Conservation (phyloP, 2,113 vertebrate species). For the Melospiza georgiana region DNA sequence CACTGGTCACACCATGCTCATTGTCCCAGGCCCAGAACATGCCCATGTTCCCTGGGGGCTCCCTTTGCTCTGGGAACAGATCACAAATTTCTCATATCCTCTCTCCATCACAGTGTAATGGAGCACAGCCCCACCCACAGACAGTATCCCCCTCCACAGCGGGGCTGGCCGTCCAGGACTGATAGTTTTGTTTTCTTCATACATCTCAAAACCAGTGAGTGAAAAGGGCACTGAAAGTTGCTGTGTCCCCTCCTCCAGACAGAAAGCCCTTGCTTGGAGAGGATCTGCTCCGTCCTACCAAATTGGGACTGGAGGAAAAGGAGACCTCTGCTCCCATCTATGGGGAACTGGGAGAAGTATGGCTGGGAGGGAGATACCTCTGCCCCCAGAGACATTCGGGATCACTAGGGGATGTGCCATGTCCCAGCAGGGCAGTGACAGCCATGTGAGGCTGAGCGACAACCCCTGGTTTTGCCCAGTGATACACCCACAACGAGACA, state of each 20-base stretch:
- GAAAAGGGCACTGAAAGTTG: background rate
- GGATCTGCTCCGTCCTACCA: background rate
- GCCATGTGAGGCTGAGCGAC: background rate
- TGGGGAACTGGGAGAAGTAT: constrained; percentile 12
- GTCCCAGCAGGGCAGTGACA: background rate
- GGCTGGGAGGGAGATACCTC: background rate
- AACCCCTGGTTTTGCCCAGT: background rate
- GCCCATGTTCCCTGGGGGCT: background rate
- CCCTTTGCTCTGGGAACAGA: background rate
- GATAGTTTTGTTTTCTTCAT: background rate
- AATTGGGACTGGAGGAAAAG: background rate
- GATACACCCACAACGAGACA: rapidly evolving
- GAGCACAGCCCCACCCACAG: background rate
- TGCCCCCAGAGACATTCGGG: background rate
- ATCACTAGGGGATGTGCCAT: background rate
- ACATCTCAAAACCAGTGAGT: background rate
- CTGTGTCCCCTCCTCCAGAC: background rate
- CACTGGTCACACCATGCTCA: rapidly evolving
- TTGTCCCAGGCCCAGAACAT: background rate
- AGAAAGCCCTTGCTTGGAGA: background rate
- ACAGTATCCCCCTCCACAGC: rapidly evolving
- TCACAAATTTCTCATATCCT: background rate
- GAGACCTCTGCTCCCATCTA: constrained; percentile 58
- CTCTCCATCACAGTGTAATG: rapidly evolving
- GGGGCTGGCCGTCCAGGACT: background rate